Conservation (phyloP, 53 echinoderm and acorn worm species). For the Astropecten irregularis region DNA sequence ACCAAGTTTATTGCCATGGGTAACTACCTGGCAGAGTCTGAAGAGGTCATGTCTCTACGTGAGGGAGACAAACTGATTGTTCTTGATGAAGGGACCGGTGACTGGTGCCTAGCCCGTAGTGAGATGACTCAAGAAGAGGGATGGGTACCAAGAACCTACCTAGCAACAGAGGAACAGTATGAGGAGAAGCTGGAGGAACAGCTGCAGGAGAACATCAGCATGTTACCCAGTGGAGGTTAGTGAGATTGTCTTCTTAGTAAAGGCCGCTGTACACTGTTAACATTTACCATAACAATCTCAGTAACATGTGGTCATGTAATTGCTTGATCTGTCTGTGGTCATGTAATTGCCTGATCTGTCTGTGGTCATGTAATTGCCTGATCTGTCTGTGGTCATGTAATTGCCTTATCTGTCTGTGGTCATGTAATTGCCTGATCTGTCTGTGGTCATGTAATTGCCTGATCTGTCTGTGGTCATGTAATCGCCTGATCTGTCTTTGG, state of each 20-base stretch:
- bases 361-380: too few relatives aligned
- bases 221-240: constrained; percentile 80
- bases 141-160: constrained; percentile 95
- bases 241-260: too few relatives aligned
- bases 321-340: too few relatives aligned
- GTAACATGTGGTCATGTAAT: not conserved
- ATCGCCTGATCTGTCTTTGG: too few relatives aligned
- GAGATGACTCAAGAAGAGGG: constrained; percentile 90
- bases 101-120: constrained; percentile 93
- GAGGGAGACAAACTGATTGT: constrained; percentile 93
- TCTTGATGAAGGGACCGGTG: constrained; percentile 80
- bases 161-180: constrained; percentile 87
- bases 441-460: too few relatives aligned
- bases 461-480: too few relatives aligned
- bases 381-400: too few relatives aligned
- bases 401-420: too few relatives aligned
- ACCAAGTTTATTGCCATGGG: constrained; percentile 80
- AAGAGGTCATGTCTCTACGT: constrained; percentile 95
- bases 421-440: too few relatives aligned
- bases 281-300: not conserved
- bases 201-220: constrained; percentile 81
- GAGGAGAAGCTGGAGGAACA: constrained; percentile 82
- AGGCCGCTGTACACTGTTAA: too few relatives aligned
- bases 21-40: constrained; percentile 96
- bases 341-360: too few relatives aligned